Evolutionary conservation across 2,797 vertebrate species (phyloP).

Genomic region (Lophotriccus pileatus): DNA sequence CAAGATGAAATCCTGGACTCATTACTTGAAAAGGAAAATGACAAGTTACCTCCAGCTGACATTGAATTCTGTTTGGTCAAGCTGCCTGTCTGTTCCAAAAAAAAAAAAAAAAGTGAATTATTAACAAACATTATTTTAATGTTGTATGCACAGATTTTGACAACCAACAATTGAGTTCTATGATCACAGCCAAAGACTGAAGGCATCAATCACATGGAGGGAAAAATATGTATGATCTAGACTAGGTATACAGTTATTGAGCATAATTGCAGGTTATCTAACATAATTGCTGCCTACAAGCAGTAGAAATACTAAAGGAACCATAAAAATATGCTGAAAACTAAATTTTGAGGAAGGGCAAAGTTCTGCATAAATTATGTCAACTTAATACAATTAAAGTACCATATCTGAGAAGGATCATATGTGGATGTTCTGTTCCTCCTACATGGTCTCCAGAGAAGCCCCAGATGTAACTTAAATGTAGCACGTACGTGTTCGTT

Average conservation of each 20-base stretch:
- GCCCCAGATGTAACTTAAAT: not conserved
- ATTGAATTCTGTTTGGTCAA: constrained; percentile 86
- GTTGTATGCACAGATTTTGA: not conserved
- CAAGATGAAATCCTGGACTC: constrained; percentile 89
- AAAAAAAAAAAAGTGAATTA: not conserved
- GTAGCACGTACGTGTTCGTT: not conserved
- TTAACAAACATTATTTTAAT: not conserved
- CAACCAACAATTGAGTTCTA: not conserved
- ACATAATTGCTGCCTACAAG: not conserved
- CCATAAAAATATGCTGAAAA: not conserved
- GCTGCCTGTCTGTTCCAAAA: constrained; percentile 76
- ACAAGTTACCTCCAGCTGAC: constrained; percentile 77
- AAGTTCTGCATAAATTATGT: not conserved
- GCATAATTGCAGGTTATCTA: not conserved
- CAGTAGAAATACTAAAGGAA: not conserved
- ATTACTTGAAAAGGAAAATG: constrained; percentile 80
- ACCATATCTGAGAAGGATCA: not conserved
- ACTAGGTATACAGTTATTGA: not conserved
- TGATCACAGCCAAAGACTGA: not conserved
- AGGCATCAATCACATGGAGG: not conserved
- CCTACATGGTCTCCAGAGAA: not conserved
- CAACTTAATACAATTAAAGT: not conserved
- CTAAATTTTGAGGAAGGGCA: not conserved
- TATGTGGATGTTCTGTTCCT: not conserved
- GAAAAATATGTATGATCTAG: not conserved